Evolutionary conservation across 2,888 invertebrate genomes (phyloP), one percentile per base, ranked within the genome.

Genomic region (Philonicus albiceps): DNA sequence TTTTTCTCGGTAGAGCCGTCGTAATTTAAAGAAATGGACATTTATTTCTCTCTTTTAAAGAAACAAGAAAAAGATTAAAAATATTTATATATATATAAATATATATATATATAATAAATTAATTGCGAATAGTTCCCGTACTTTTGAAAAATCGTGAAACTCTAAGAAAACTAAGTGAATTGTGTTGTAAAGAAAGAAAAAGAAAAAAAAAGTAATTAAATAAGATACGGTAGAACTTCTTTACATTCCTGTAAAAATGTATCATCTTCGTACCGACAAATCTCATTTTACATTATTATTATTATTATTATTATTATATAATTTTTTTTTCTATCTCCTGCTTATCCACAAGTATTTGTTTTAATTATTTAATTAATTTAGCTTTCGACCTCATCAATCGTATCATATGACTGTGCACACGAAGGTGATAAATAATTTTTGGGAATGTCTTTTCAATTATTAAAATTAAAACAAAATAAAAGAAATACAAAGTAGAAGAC

Each of bases 151-250:
- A n/a, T 74, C 34, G 74, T 64, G 64, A 64, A 64, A 64, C 27
- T 64, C 37, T 22, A 64, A 73, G 31, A 31, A 74, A 74, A 74
- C 34, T 74, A 74, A 74, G 31, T 74, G 74, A 74, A 74, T 34
- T 74, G 31, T 34, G 31, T 34, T 74, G 13, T n/a, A 74, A 74
- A 74, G 19, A 74, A 74, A 74, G 19, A 34, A 31, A 74, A 74
- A 73, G 11, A 30, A 73, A 16, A 30, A 1, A 13, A 30, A 31
- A 73, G 5, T 30, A n/a, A n/a, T 37, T 8, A 31, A 74, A 34
- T 31, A 74, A 64, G 27, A 64, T 64, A 64, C 64, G 64, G 64
- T 64, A 64, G 64, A 74, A 74, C 74, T 74, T 74, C 74, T 74
- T 74, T 31, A 74, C 74, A 74, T 74, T 74, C 74, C 74, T 74